These are phyloP conservation scores for Teinopalpus imperialis DNA, from an alignment of 2,888 invertebrate species.

Conservation along the genomic window DNA sequence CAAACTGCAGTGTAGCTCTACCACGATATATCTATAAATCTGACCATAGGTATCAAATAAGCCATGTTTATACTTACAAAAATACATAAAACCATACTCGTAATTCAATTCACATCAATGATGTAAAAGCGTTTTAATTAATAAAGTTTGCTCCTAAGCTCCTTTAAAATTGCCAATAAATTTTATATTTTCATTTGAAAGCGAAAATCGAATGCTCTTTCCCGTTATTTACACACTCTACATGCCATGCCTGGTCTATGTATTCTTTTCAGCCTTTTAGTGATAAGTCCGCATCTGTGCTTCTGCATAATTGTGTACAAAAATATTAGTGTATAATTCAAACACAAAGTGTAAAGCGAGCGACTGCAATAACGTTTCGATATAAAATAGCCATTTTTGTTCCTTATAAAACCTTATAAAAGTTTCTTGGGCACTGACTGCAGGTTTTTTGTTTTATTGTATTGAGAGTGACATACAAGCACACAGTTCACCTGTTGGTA, in stretches of 20 bases:
- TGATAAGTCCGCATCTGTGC: conserved; percentile 3
- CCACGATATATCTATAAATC: not conserved
- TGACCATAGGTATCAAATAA: too few relatives aligned
- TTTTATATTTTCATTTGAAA: not conserved
- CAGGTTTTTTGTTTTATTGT: too few relatives aligned
- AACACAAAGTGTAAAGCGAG: too few relatives aligned
- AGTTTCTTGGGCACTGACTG: too few relatives aligned
- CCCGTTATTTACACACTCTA: conserved; percentile 2
- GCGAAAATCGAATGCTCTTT: conserved; percentile 4
- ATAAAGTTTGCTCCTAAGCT: not conserved
- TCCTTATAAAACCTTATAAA: too few relatives aligned
- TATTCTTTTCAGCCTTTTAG: conserved; percentile 13
- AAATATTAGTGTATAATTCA: too few relatives aligned
- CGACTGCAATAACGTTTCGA: too few relatives aligned
- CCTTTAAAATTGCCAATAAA: not conserved
- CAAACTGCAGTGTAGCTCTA: not conserved
- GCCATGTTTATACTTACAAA: too few relatives aligned
- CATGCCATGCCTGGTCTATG: not conserved
- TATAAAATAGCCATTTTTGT: too few relatives aligned
- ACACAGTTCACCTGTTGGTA: too few relatives aligned
- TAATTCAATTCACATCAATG: not conserved
- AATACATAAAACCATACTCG: not conserved
- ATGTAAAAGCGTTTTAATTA: not conserved
- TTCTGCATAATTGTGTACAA: not conserved
- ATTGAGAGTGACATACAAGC: too few relatives aligned